Evolutionary conservation across 2,113 vertebrate genomes (phyloP), one percentile per base, ranked within the genome.

Genomic region (Calidris pygmaea): DNA sequence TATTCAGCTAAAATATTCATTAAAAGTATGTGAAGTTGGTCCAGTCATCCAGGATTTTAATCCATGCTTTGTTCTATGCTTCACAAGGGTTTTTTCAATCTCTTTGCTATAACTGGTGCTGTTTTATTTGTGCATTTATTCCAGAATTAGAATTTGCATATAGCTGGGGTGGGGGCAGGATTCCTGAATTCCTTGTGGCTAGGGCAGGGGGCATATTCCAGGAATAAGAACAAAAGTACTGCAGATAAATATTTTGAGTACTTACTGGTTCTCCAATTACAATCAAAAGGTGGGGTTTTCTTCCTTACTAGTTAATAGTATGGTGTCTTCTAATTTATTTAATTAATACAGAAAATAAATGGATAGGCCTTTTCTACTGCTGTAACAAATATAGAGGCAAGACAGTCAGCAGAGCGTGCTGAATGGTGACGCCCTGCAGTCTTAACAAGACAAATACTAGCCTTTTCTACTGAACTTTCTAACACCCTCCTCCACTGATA

Each of bases 1-100:
- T 3, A 45, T 68, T 67, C 81, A 85, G 34, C 59, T 73, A 43
- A 87, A 95, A 93, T 83, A 89, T 73, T 95, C 43, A 93, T 94
- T 87, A 75, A 21, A 91, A 62, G 15, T 74, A 68, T 47, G 32
- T 39, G 65, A 81, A 94, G 55, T 56, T 82, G n/a, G 37, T 52
- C 24, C 29, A 85, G 29, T 80, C 35, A 55, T 74, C 53, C 47
- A 35, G 12, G 45, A 35, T 87, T 82, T 74, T 78, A 90, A 73
- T 72, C 50, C 14, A 2, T 53, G 16, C 14, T 84, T 83, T 81
- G 58, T 79, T 78, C 52, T 52, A 32, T 77, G 21, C 66, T 87
- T 90, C 77, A 35, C 0, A 0, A 73, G 48, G 34, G 34, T 87
- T 92, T 87, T 26, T 56, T 87, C 85, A 20, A 30, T 80, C 53